Evolutionary conservation across 2,888 invertebrate genomes (phyloP), one percentile per base, ranked within the genome.

Genomic region (Incurvaria masculella): DNA sequence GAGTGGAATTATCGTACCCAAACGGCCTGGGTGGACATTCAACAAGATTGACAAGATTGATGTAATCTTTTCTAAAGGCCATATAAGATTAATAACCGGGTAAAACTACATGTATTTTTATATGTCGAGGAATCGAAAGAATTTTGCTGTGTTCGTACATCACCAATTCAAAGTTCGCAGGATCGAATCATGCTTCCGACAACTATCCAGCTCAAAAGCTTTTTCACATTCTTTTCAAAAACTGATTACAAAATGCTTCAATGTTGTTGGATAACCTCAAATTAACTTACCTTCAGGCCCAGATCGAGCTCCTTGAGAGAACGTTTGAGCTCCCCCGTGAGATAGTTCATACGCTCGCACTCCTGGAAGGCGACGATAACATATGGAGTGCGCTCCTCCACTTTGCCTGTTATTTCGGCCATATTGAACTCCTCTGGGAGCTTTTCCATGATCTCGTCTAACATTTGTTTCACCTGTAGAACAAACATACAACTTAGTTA

Each of bases 401-500:
- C 92, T 68, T 96, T 95, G 2, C 90, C 92, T 88, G 93, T 94
- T 52, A 97, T 91, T 67, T 97, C 97, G 1, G 81, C 67, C 94
- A 97, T 95, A 65, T 95, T 95, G 63, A 97, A 97, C 63, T 96
- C 94, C 62, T 96, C 96, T 0, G 97, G 96, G 14, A 97, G 73
- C 66, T 95, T 96, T 67, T 97, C 97, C 63, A 94, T 75, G 61
- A 97, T 93, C 68, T 97, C 97, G 65, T 97, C 97, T 38, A 97
- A 79, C 65, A 94, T 89, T 76, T 91, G 91, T 63, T 97, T 97
- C 14, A 96, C 93, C 91, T 92, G 56, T 4, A n/a, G n/a, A n/a
- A n/a, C n/a, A n/a, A n/a, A n/a, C n/a, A n/a, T n/a, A n/a, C n/a
- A n/a, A n/a, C n/a, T n/a, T n/a, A n/a, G n/a, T n/a, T n/a, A n/a